Conservation (phyloP, 2,113 vertebrate genomes). For the Myrmophylax atrothorax region DNA sequence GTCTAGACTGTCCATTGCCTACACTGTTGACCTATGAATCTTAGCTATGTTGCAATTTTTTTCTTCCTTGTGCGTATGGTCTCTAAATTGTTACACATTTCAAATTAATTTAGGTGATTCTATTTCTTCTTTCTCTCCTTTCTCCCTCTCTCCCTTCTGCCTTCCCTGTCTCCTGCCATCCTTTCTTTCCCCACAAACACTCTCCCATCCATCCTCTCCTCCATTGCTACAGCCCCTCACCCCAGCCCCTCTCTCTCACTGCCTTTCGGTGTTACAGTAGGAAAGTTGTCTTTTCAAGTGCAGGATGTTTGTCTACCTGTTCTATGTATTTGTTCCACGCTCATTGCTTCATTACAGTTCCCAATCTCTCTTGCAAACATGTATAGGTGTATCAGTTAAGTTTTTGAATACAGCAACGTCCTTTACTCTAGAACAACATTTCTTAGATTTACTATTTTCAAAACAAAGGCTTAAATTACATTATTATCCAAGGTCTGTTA, state of each 20-base stretch:
- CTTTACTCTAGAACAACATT: not conserved
- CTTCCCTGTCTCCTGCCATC: not conserved
- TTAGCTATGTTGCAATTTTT: not conserved
- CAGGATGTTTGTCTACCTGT: not conserved
- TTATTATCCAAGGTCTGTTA: conserved; percentile 8
- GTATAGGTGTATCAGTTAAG: not conserved
- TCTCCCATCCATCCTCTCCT: not conserved
- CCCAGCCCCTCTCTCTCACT: too few relatives aligned
- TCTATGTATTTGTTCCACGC: not conserved
- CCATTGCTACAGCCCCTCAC: not conserved
- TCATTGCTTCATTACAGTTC: not conserved
- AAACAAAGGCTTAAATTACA: not conserved
- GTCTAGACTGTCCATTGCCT: not conserved
- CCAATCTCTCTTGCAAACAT: not conserved
- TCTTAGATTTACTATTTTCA: not conserved
- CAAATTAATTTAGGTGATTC: not conserved
- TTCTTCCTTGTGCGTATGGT: not conserved
- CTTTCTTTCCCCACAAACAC: fast-evolving
- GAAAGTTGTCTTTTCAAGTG: not conserved
- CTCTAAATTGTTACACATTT: not conserved
- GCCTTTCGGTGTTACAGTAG: not conserved
- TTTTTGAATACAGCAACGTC: not conserved
- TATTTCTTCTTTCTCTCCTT: not conserved
- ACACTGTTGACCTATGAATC: not conserved
- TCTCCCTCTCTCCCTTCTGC: not conserved